phyloP scores from a whole-genome alignment of 1,140 invertebrate species.

The Macrobrachium nipponense region DNA sequence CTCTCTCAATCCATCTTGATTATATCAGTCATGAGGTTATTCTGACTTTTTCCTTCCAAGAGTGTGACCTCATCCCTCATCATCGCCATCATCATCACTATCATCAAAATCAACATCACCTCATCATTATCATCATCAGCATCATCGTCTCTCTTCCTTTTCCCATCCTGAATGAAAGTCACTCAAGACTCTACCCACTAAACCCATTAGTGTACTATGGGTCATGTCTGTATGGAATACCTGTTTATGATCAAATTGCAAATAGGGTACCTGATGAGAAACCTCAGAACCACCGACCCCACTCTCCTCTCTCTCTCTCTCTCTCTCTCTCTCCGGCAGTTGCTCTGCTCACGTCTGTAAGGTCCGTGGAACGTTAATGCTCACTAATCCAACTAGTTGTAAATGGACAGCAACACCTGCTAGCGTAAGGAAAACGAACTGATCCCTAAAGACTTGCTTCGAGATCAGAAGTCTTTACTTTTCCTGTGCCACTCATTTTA shows the following conservation, averaged over 20 bases:
- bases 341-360: neutral
- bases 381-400: neutral
- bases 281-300: neutral
- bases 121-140: too few species aligned
- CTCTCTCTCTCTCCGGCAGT: neutral
- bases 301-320: slow-evolving; percentile 1
- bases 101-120: too few species aligned
- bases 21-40: neutral
- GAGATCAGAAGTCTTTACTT: too few species aligned
- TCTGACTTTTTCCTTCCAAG: neutral
- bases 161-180: too few species aligned
- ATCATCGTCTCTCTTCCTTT: too few species aligned
- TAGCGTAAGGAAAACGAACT: too few species aligned
- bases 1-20: neutral
- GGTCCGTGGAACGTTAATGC: neutral
- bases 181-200: too few species aligned
- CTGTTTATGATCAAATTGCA: neutral
- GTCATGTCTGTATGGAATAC: neutral
- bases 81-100: neutral
- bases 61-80: neutral
- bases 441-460: too few species aligned
- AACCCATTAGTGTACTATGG: neutral
- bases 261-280: neutral
- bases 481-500: too few species aligned
- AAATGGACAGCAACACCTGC: neutral